Evolutionary conservation across 2,797 vertebrate species (phyloP).

Genomic region (Apogon hyalosoma): DNA sequence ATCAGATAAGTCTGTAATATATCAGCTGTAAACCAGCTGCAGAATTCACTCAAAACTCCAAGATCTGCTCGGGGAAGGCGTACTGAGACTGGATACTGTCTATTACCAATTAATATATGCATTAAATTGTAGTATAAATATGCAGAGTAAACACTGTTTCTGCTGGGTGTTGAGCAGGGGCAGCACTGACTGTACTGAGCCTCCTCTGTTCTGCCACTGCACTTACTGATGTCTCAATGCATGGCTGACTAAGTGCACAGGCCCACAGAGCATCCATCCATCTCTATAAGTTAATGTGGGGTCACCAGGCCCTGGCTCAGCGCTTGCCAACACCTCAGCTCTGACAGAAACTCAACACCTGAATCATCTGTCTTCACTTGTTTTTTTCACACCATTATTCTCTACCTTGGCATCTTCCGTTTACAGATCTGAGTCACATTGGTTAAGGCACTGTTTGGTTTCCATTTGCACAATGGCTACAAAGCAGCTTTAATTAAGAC

Average conservation of each 20-base stretch:
- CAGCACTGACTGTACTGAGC: constrained; percentile 19
- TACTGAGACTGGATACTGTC: not conserved
- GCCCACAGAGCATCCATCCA: constrained; percentile 16
- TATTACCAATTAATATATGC: too few relatives aligned
- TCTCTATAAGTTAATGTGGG: constrained; percentile 29
- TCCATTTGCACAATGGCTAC: too few relatives aligned
- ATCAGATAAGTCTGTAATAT: constrained; percentile 6
- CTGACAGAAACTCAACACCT: constrained; percentile 13
- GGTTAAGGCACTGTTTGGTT: not conserved
- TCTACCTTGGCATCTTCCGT: not conserved
- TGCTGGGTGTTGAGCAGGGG: constrained; percentile 13
- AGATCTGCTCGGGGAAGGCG: constrained; percentile 1
- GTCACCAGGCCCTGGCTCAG: constrained; percentile 15
- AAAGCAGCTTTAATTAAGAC: not conserved
- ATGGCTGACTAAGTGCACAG: constrained; percentile 32
- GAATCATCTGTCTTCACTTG: constrained; percentile 14
- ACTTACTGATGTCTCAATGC: constrained; percentile 38
- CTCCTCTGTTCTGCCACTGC: constrained; percentile 31
- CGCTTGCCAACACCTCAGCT: constrained; percentile 7
- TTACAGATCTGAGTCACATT: not conserved
- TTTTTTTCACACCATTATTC: not conserved
- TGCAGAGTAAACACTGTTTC: not conserved
- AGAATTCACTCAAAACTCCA: not conserved
- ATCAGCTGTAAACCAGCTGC: constrained; percentile 13
- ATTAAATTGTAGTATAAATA: too few relatives aligned